Evolutionary conservation across 1,140 invertebrate genomes (phyloP), one percentile per base, ranked within the genome.

Genomic region (Kradibia gibbosae): DNA sequence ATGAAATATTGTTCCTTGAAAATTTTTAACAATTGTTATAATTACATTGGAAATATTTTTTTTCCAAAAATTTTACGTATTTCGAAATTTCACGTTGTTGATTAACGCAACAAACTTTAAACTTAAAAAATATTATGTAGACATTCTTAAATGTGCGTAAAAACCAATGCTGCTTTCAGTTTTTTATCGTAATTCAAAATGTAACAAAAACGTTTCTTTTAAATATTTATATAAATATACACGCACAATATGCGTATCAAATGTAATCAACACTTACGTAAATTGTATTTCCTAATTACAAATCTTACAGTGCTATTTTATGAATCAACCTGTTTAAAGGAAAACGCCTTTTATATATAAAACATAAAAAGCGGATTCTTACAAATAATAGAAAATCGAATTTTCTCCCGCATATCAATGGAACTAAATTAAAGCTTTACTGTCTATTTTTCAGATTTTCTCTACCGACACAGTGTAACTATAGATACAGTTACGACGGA

Each of bases 401-500:
- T 10, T 4, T 25, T 15, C 42, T 1, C 65, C 22, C 39, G 17
- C 42, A 70, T 39, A 70, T 70, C 65, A 70, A 20, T 10, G 20
- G 22, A 15, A 48, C 42, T 48, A 50, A 28, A 10, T 17, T 72
- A 50, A 72, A 62, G 25, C 48, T 45, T 42, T 7, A 1, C 39
- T 50, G 31, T 67, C 4, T 90, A 85, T 86, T 84, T 95, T 95
- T 82, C 93, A 96, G 95, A 96, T 93, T 95, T 96, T 85, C 92
- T 96, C 62, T 96, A 96, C 90, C 93, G 94, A 85, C 95, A 96
- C 86, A 94, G 93, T 87, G 93, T 96, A 70, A 95, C 94, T 67
- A 95, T 96, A 86, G 95, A 96, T 88, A 95, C 94, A 85, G 94
- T 94, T 78, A 93, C 93, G 34, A 96, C 95, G 34, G 95, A 96